Evolutionary conservation across 2,888 invertebrate genomes (phyloP).

Genomic region (Thumatha senex): DNA sequence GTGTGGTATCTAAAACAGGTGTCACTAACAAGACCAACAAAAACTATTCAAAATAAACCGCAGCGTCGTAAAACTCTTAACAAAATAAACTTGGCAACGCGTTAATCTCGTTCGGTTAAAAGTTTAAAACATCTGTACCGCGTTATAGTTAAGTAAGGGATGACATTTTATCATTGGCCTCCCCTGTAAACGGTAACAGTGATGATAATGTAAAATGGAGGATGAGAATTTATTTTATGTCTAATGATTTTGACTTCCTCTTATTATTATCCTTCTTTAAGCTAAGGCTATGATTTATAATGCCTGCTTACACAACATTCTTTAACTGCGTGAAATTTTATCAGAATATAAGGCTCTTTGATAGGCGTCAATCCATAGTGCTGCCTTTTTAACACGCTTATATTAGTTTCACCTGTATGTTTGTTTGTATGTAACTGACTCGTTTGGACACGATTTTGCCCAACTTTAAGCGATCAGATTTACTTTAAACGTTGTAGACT

Average conservation of each 20-base stretch:
- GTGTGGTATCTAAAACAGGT: conserved; percentile 70
- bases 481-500: too few relatives aligned
- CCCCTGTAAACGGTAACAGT: conserved; percentile 5
- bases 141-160: conserved; percentile 46
- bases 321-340: background rate
- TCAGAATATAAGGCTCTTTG: too few relatives aligned
- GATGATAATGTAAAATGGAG: conserved; percentile 10
- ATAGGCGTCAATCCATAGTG: too few relatives aligned
- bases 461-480: too few relatives aligned
- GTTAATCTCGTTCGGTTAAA: conserved; percentile 59
- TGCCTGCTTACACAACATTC: background rate
- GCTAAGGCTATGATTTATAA: too few relatives aligned
- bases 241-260: too few relatives aligned
- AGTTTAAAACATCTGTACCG: conserved; percentile 67
- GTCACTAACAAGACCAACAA: conserved; percentile 59
- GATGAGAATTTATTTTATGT: background rate
- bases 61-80: conserved; percentile 72
- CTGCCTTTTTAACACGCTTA: too few relatives aligned
- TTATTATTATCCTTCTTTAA: too few relatives aligned
- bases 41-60: conserved; percentile 68
- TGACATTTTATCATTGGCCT: conserved; percentile 50
- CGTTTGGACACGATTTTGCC: too few relatives aligned
- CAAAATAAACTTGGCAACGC: conserved; percentile 73
- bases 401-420: too few relatives aligned
- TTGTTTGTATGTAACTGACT: too few relatives aligned